These are phyloP conservation scores for Acipenser transmontanus DNA, from an alignment of 2,797 vertebrate genomes.

Conservation along the genomic window DNA sequence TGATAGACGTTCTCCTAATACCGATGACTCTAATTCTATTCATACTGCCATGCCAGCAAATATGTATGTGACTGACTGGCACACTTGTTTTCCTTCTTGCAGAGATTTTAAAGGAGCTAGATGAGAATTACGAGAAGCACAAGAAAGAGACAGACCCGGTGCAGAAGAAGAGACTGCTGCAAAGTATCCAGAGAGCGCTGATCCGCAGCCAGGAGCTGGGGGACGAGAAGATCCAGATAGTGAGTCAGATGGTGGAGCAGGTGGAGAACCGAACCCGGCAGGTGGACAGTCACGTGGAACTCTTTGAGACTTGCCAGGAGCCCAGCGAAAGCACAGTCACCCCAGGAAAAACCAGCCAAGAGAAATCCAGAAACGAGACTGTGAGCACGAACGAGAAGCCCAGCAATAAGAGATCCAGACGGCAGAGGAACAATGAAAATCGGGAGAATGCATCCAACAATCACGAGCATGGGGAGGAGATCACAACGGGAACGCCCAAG, in stretches of 20 bases:
- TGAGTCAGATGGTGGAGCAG: slow-evolving; percentile 95
- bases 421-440: slow-evolving; percentile 89
- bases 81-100: slow-evolving; percentile 12
- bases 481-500: slow-evolving; percentile 69
- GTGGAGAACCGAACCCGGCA: slow-evolving; percentile 92
- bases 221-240: slow-evolving; percentile 95
- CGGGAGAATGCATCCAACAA: slow-evolving; percentile 79
- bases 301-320: slow-evolving; percentile 83
- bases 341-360: slow-evolving; percentile 68
- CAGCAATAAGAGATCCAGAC: slow-evolving; percentile 82
- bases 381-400: slow-evolving; percentile 68
- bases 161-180: slow-evolving; percentile 77
- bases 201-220: slow-evolving; percentile 94
- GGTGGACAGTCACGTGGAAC: slow-evolving; percentile 86
- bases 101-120: slow-evolving; percentile 91
- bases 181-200: slow-evolving; percentile 84
- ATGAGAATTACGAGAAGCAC: slow-evolving; percentile 86
- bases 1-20: too few relatives aligned
- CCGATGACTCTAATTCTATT: too few relatives aligned
- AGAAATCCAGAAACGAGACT: slow-evolving; percentile 80
- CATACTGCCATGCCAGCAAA: too few relatives aligned
- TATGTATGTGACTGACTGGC: too few relatives aligned
- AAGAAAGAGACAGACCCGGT: slow-evolving; percentile 73
- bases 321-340: slow-evolving; percentile 66
- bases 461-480: slow-evolving; percentile 75